Percentiles rank a stretch among this genome's conserved stretches.
Conservation (phyloP, 2,797 vertebrate species). For the Trachurus trachurus region DNA sequence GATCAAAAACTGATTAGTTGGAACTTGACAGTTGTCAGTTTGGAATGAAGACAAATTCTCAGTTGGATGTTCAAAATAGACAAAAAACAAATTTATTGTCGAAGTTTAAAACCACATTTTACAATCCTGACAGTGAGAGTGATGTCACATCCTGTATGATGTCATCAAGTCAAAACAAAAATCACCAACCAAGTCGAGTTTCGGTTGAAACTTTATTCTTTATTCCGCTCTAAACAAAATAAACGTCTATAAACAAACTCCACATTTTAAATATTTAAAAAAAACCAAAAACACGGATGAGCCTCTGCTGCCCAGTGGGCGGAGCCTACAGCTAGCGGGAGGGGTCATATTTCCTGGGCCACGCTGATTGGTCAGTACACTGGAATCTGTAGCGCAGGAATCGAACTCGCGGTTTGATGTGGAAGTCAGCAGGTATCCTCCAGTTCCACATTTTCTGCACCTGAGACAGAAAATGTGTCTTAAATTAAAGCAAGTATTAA, state of each 20-base stretch:
- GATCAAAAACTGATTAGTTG: too few relatives aligned
- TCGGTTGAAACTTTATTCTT: conserved; percentile 37
- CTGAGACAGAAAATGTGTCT: conserved; percentile 61
- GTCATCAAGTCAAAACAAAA: conserved; percentile 55
- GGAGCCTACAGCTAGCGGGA: conserved; percentile 74
- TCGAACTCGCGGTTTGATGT: conserved; percentile 84
- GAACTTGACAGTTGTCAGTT: too few relatives aligned
- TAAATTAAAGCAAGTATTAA: not conserved
- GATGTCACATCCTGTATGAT: conserved; percentile 66
- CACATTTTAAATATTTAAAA: conserved; percentile 76
- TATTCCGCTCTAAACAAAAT: conserved; percentile 46
- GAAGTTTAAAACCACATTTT: conserved; percentile 69
- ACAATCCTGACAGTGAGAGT: conserved; percentile 69
- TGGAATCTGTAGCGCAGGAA: conserved; percentile 86
- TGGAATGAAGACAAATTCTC: conserved; percentile 32
- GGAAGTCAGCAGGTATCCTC: conserved; percentile 91
- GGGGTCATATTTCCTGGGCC: conserved; percentile 73
- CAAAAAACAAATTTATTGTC: conserved; percentile 75
- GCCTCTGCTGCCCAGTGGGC: conserved; percentile 48
- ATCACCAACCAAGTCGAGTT: conserved; percentile 34
- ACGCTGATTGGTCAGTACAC: conserved; percentile 81
- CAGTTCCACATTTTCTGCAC: conserved; percentile 91
- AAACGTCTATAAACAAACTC: conserved; percentile 68
- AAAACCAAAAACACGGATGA: conserved; percentile 58
- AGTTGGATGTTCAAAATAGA: conserved; percentile 82